Conservation (phyloP, 2,797 vertebrate genomes). For the Martes flavigula region DNA sequence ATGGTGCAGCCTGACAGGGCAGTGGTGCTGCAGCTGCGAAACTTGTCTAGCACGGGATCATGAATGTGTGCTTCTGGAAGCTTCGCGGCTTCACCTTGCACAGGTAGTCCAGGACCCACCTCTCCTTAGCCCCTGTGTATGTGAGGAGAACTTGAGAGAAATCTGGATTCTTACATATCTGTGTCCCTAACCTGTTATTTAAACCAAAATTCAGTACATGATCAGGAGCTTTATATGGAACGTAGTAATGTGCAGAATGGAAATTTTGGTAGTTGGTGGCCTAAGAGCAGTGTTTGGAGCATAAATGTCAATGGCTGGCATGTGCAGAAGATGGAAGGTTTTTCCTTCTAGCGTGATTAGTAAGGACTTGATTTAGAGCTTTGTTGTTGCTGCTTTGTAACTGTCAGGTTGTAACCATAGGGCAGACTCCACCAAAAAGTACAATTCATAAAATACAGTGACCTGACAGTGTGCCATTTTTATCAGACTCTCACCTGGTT, state of each 20-base stretch:
- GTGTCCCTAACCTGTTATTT: neutral
- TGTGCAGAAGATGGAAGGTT: neutral
- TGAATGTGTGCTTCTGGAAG: neutral
- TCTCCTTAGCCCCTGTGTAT: neutral
- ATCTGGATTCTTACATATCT: neutral
- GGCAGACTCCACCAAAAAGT: neutral
- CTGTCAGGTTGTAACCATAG: neutral
- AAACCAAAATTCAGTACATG: neutral
- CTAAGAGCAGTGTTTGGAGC: neutral
- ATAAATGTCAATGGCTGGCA: neutral
- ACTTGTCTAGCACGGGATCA: rapidly evolving
- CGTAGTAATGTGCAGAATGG: no score
- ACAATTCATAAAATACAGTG: neutral
- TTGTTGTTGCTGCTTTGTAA: neutral
- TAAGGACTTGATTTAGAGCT: neutral
- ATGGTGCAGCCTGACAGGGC: rapidly evolving
- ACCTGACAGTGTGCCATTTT: neutral
- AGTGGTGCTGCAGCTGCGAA: neutral
- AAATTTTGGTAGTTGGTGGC: neutral
- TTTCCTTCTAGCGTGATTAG: neutral
- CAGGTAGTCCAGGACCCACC: neutral
- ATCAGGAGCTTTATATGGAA: neutral
- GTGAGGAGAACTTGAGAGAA: neutral
- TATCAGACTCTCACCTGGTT: neutral
- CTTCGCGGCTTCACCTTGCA: rapidly evolving